Conservation (phyloP, 2,797 vertebrate species). For the Molothrus aeneus region DNA sequence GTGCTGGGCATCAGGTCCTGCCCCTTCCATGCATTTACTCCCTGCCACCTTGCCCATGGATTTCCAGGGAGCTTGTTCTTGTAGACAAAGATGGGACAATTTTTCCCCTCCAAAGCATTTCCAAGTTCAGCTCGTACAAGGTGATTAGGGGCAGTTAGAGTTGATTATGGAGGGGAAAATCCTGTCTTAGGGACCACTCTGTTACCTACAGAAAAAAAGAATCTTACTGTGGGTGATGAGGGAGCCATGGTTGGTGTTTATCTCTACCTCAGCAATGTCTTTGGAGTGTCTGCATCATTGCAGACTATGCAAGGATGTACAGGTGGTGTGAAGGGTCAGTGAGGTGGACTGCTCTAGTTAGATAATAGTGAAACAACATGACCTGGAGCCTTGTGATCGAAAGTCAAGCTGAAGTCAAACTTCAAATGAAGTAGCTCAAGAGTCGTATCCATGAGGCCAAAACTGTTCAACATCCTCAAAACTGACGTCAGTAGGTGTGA, state of each 20-base stretch:
- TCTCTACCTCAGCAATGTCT: neutral
- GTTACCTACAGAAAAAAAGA: no score
- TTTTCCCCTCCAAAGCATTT: neutral
- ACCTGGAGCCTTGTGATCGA: neutral
- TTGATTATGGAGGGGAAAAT: neutral
- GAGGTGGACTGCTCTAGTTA: neutral
- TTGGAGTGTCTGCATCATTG: no score
- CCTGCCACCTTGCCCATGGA: neutral
- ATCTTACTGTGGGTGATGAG: neutral
- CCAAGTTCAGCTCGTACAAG: fast-evolving
- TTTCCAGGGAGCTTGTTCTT: neutral
- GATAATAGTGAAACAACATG: neutral
- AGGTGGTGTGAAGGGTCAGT: neutral
- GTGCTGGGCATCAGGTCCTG: fast-evolving
- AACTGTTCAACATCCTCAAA: neutral
- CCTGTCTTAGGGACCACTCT: no score
- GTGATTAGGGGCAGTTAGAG: no score
- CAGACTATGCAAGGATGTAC: no score
- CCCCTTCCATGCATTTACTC: neutral
- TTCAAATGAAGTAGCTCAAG: neutral
- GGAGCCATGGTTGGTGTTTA: neutral
- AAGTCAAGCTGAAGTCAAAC: neutral
- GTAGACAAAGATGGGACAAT: no score
- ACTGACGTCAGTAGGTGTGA: no score
- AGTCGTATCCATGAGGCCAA: neutral